Percentiles rank a stretch among this genome's conserved stretches.
Evolutionary conservation across 1,140 invertebrate genomes (phyloP).

Genomic region (Homarus americanus): DNA sequence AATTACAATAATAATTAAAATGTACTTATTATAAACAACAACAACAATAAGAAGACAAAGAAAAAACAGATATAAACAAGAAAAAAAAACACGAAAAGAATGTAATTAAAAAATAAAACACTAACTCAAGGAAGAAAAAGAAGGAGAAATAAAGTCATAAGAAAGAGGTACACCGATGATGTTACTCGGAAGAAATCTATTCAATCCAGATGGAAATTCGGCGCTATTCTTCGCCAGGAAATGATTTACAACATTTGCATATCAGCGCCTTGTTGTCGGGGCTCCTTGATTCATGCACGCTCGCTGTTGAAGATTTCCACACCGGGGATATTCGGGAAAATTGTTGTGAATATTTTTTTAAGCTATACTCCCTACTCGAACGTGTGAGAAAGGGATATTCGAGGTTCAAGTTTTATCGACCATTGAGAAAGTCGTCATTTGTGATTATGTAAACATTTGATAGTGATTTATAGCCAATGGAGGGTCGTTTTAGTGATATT

Average conservation of each 20-base stretch:
- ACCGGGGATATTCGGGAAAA: not conserved
- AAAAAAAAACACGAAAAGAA: too few species aligned
- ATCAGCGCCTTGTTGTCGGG: conserved; percentile 7
- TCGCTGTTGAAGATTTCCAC: not conserved
- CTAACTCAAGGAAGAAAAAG: too few species aligned
- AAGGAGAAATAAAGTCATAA: not conserved
- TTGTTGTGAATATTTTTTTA: too few species aligned
- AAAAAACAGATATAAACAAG: too few species aligned
- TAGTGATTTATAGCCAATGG: not conserved
- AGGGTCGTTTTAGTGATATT: not conserved
- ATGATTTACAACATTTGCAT: conserved; percentile 31
- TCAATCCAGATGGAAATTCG: conserved; percentile 35
- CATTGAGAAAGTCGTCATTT: not conserved
- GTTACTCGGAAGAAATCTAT: conserved; percentile 19
- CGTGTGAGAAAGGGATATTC: not conserved
- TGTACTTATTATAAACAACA: too few species aligned
- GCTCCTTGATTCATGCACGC: not conserved
- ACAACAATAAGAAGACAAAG: too few species aligned
- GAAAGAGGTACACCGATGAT: not conserved
- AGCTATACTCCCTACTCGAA: not conserved
- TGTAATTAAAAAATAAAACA: too few species aligned
- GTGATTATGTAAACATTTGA: not conserved
- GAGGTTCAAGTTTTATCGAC: not conserved
- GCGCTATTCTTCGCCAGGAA: not conserved
- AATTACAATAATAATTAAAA: too few species aligned